A percentile compares a stretch with the other conserved stretches of the same genome.
These are phyloP conservation scores for Drosophila rellima DNA, from an alignment of 2,888 invertebrate genomes.

Conservation along the genomic window DNA sequence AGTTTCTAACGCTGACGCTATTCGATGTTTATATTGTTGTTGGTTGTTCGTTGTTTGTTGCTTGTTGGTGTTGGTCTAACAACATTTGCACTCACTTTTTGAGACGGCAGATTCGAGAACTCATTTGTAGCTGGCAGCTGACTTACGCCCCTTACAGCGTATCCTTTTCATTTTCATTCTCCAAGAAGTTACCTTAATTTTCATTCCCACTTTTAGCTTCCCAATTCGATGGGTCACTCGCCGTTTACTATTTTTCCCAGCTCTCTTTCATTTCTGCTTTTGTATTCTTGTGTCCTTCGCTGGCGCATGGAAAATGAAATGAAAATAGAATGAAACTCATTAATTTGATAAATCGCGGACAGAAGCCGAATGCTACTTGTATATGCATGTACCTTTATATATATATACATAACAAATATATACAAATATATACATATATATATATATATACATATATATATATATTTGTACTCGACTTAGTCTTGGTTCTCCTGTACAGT, in stretches of 20 bases:
- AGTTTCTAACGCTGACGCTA: constrained; percentile 60
- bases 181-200: constrained; percentile 64
- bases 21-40: constrained; percentile 28
- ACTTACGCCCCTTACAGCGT: constrained; percentile 45
- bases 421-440: too few species aligned
- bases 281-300: constrained; percentile 38
- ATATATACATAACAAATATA: too few species aligned
- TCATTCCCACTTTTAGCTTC: constrained; percentile 38
- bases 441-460: constrained; percentile 11
- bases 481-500: constrained; percentile 49
- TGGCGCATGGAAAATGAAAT: constrained; percentile 77
- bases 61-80: constrained; percentile 47
- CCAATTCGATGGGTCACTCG: constrained; percentile 45
- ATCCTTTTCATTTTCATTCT: constrained; percentile 55
- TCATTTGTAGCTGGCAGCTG: constrained; percentile 44
- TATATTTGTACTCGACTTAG: constrained; percentile 19
- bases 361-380: constrained; percentile 36
- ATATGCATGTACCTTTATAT: constrained; percentile 32
- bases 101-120: constrained; percentile 26
- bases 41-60: constrained; percentile 20
- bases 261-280: background rate
- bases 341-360: constrained; percentile 84
- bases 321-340: constrained; percentile 85
- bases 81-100: constrained; percentile 66
- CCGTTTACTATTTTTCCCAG: constrained; percentile 32